Evolutionary conservation across 2,113 vertebrate genomes (phyloP), one percentile per base, ranked within the genome.

Genomic region (Pachycephala philippinensis): DNA sequence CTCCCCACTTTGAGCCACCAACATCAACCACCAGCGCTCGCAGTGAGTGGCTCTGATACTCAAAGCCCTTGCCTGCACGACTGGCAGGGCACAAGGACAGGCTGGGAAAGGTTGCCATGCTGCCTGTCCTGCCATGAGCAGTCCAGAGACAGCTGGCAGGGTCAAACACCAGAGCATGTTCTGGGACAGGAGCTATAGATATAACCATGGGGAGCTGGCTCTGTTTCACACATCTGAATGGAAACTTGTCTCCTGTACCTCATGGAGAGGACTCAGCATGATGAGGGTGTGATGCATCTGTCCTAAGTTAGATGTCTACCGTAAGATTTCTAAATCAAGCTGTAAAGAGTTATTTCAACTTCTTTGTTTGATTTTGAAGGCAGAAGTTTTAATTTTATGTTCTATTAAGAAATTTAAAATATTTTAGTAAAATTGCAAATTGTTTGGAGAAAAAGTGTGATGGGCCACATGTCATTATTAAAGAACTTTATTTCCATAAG

Each of bases 201-300:
- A 1, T 10, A 60, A 13, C 21, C 15, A 5, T 12, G 40, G 47
- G 31, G 35, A 78, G 6, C 39, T 84, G 59, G 31, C 31, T 63
- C 28, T 30, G 20, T 26, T 50, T 81, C 47, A 42, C 15, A 24
- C 0, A 3, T 60, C 47, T 52, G 24, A 82, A 49, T 11, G 33
- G 31, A 44, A 66, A 16, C 56, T 59, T 52, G 40, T 12, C 15
- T 47, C 10, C 28, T 49, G 6, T 12, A 61, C 11, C 13, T 72
- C 3, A 0, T 5, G 37, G 50, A 45, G 40, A 80, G 19, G n/a
- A 52, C 57, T 76, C 37, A 21, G 19, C 22, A 18, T 0, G 0
- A 7, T 54, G 44, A 56, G 24, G 24, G 13, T 54, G 9, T 64
- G 39, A 35, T 44, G 26, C 15, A 33, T 44, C 15, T 68, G 16